phyloP scores from a whole-genome alignment of 2,797 vertebrate species.

The Aselliscus stoliczkanus region DNA sequence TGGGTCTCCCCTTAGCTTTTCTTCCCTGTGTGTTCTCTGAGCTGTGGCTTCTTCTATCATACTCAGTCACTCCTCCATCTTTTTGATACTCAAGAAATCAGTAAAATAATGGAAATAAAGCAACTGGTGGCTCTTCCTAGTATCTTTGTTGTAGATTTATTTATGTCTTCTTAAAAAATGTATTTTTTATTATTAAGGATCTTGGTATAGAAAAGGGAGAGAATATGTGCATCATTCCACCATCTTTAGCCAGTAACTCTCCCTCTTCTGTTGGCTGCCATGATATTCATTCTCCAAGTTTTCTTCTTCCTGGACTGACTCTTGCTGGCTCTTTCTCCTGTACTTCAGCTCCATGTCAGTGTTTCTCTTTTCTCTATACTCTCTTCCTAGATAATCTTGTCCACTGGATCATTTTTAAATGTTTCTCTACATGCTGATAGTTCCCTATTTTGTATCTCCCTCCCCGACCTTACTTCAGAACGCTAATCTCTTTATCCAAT shows the following conservation, averaged over 20 bases:
- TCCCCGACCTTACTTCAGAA: background rate
- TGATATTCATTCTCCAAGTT: background rate
- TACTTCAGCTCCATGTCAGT: background rate
- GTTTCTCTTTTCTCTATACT: background rate
- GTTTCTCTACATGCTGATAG: background rate
- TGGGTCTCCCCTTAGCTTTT: background rate
- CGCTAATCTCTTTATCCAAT: background rate
- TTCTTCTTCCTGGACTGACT: background rate
- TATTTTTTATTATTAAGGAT: background rate
- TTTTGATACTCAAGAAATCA: background rate
- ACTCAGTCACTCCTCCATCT: background rate
- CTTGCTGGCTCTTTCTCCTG: background rate
- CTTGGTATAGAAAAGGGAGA: background rate
- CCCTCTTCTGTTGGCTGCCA: background rate
- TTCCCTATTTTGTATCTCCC: background rate
- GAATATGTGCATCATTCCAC: background rate
- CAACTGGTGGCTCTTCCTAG: background rate
- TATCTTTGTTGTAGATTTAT: background rate
- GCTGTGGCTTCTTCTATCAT: background rate
- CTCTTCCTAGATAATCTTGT: background rate
- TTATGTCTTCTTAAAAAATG: background rate
- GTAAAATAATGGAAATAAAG: background rate
- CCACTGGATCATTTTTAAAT: background rate
- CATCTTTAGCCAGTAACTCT: background rate
- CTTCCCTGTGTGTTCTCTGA: fast-evolving